Base-by-base conservation (phyloP, 2,888 invertebrate species). In the Cantharis lateralis region DNA sequence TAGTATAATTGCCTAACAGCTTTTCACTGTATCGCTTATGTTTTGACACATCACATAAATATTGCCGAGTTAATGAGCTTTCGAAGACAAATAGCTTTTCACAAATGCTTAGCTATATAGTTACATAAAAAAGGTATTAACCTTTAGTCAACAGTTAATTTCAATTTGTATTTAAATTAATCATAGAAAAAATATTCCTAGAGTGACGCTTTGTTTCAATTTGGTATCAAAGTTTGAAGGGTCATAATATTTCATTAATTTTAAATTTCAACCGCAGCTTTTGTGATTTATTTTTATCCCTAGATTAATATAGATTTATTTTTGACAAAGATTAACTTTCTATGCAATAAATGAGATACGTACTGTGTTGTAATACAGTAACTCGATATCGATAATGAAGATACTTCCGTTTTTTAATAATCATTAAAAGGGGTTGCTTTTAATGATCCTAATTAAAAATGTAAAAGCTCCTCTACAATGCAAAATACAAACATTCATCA, bases 161-260 rank as follows among this genome's bases (percentile, higher is more conserved):
- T 84, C 84, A 85, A 85, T 84, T 85, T 84, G 85, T 85, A 82
- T 84, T 84, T 82, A 74, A 80, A 80, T 82, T 84, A 85, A 85
- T 84, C 84, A 85, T 84, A 84, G 48, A 48, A 48, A 48, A 48
- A 48, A 48, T 48, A 48, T 48, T 48, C 48, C 48, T 48, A 48
- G 48, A 48, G 48, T 48, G 48, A 48, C 48, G 48, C 48, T 48
- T 48, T 64, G 18, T 64, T 64, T 18, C 16, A 64, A 20, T 18
- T 64, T 64, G 16, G 64, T 20, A 64, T 64, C 20, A 64, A 64
- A 64, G 20, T 64, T 64, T 64, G 18, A 64, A 64, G 48, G 48
- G 48, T 48, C 48, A n/a, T 48, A 48, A 48, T 48, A 48, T 48
- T 48, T 48, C 48, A 48, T 48, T n/a, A 48, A 48, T 48, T 48